Conservation (phyloP, 2,888 invertebrate species). For the Drosophila leonis region DNA sequence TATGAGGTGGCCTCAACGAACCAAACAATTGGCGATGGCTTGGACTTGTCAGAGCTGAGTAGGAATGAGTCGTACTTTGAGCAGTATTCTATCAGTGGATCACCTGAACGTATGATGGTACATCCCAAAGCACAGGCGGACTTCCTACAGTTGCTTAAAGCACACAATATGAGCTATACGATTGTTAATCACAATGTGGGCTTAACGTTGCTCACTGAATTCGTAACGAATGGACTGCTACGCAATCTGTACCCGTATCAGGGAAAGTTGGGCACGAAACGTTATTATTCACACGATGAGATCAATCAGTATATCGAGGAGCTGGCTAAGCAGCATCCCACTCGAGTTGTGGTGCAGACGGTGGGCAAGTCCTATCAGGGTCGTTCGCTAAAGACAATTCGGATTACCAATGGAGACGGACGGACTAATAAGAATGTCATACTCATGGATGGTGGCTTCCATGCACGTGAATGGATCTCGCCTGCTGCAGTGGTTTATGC, state of each 20-base stretch:
- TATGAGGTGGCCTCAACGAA: conserved; percentile 58
- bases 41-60: conserved; percentile 43
- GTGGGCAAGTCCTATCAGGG: conserved; percentile 88
- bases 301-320: conserved; percentile 86
- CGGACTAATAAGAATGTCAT: conserved; percentile 85
- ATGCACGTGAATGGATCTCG: conserved; percentile 89
- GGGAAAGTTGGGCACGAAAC: conserved; percentile 65
- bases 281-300: conserved; percentile 76
- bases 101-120: conserved; percentile 65
- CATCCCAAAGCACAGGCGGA: conserved; percentile 62
- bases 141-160: conserved; percentile 56
- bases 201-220: conserved; percentile 48
- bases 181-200: conserved; percentile 67
- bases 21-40: conserved; percentile 22
- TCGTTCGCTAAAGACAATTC: conserved; percentile 87
- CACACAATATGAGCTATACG: conserved; percentile 37
- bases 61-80: conserved; percentile 64
- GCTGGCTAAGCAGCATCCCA: conserved; percentile 85
- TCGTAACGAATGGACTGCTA: conserved; percentile 42
- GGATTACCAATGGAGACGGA: conserved; percentile 86
- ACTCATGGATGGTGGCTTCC: conserved; percentile 87
- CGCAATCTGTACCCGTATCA: conserved; percentile 48
- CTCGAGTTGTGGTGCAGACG: conserved; percentile 86
- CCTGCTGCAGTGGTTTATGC: conserved; percentile 87
- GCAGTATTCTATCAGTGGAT: conserved; percentile 33